Percentiles rank a stretch among this genome's conserved stretches.
Evolutionary conservation across 2,888 invertebrate species (phyloP).

Genomic region (Nesidiocoris tenuis): DNA sequence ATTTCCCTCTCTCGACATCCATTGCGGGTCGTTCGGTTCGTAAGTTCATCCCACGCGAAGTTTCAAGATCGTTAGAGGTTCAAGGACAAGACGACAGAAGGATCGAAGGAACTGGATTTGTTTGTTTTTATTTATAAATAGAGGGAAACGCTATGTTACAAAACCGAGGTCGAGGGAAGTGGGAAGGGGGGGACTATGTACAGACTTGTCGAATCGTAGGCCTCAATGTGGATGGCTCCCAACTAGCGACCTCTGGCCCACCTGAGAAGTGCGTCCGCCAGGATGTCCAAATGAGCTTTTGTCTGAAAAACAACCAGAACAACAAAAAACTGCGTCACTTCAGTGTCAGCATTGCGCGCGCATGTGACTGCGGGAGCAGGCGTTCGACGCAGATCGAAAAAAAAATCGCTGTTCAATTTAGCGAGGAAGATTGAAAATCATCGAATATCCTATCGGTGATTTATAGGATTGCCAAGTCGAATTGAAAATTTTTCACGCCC

Average conservation of each 20-base stretch:
- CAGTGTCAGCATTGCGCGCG: background rate
- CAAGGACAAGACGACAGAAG: background rate
- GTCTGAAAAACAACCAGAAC: slow-evolving; percentile 64
- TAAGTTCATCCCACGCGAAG: background rate
- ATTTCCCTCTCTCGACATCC: background rate
- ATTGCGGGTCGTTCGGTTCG: background rate
- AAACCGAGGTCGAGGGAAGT: slow-evolving; percentile 12
- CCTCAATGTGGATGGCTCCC: slow-evolving; percentile 27
- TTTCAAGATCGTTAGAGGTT: background rate
- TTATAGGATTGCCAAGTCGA: too few species aligned
- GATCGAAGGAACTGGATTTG: background rate
- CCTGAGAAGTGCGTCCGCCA: slow-evolving; percentile 88
- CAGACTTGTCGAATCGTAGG: slow-evolving; percentile 27
- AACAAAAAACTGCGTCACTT: slow-evolving; percentile 12
- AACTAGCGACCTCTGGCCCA: slow-evolving; percentile 90
- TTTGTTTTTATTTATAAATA: background rate
- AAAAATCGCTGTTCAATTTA: too few species aligned
- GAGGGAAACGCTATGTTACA: slow-evolving; percentile 27
- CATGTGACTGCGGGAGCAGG: background rate
- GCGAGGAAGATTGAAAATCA: too few species aligned
- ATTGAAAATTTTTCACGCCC: too few species aligned
- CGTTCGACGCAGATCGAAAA: background rate
- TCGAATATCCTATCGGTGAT: too few species aligned
- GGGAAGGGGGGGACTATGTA: slow-evolving; percentile 31
- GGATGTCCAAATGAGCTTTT: slow-evolving; percentile 89